Percentiles rank a stretch among this genome's conserved stretches.
These are phyloP conservation scores for Sebastes aleutianus DNA, from an alignment of 2,797 vertebrate genomes.

Conservation along the genomic window DNA sequence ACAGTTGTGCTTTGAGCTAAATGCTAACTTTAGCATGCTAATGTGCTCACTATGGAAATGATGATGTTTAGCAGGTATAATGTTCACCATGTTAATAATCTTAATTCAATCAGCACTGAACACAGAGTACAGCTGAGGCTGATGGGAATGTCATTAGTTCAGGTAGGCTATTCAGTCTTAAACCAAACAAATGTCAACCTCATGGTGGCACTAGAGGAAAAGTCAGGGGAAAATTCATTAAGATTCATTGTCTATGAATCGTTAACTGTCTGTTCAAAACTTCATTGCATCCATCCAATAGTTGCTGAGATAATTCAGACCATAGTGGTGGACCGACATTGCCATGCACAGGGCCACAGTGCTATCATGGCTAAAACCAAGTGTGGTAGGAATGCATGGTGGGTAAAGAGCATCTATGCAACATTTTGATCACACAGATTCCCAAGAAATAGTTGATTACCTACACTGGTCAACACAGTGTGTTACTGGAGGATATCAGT, in stretches of 20 bases:
- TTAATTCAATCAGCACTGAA: neutral
- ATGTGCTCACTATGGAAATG: neutral
- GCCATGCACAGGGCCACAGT: neutral
- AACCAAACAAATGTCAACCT: neutral
- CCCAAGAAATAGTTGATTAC: neutral
- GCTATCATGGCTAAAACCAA: neutral
- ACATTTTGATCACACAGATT: neutral
- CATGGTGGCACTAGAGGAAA: neutral
- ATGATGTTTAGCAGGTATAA: neutral
- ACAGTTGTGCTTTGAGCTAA: neutral
- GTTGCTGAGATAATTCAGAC: neutral
- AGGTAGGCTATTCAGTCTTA: neutral
- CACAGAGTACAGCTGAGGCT: neutral
- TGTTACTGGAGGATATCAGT: neutral
- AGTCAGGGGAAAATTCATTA: neutral
- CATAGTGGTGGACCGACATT: neutral
- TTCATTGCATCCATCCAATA: neutral
- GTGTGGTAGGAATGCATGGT: neutral
- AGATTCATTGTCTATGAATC: neutral
- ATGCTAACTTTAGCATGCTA: neutral
- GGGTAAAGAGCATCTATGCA: neutral
- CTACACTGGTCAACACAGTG: neutral
- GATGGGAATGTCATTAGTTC: neutral
- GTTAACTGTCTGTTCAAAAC: neutral
- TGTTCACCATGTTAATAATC: neutral